Percentiles rank a stretch among this genome's conserved stretches.
Evolutionary conservation across 1,140 invertebrate species (phyloP).

Genomic region (Heliconius congener): DNA sequence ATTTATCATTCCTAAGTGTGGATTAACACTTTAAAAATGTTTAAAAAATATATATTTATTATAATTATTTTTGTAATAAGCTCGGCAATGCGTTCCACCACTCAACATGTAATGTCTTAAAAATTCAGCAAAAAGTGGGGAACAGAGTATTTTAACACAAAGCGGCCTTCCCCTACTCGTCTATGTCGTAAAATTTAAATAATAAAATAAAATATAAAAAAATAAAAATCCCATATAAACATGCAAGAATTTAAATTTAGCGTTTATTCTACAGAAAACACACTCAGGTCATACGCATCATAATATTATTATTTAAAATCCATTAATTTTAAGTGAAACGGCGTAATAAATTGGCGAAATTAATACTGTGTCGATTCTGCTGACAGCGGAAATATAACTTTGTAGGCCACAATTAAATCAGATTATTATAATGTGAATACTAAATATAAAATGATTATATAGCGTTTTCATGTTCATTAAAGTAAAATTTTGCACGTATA

Average conservation of each 20-base stretch:
- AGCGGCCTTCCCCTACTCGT: too few species aligned
- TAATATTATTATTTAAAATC: slow-evolving; percentile 14
- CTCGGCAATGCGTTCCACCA: too few species aligned
- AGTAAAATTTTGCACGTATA: neutral
- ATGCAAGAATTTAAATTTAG: neutral
- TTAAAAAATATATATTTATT: too few species aligned
- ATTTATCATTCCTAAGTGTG: too few species aligned
- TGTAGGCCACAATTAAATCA: neutral
- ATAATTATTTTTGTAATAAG: too few species aligned
- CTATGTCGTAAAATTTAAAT: too few species aligned
- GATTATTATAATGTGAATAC: slow-evolving; percentile 14
- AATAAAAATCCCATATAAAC: too few species aligned
- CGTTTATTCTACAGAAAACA: neutral
- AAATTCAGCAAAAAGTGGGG: too few species aligned
- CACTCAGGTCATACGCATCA: neutral
- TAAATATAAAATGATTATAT: neutral
- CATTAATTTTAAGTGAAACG: slow-evolving; percentile 6
- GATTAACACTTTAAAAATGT: too few species aligned
- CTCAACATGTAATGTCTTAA: too few species aligned
- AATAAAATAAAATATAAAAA: too few species aligned
- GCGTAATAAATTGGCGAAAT: slow-evolving; percentile 11
- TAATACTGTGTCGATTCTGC: slow-evolving; percentile 7
- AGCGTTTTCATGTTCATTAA: neutral
- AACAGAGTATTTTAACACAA: too few species aligned
- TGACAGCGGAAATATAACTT: slow-evolving; percentile 15